Conservation (phyloP, 1,140 invertebrate genomes). For the Drosophila arawakana region DNA sequence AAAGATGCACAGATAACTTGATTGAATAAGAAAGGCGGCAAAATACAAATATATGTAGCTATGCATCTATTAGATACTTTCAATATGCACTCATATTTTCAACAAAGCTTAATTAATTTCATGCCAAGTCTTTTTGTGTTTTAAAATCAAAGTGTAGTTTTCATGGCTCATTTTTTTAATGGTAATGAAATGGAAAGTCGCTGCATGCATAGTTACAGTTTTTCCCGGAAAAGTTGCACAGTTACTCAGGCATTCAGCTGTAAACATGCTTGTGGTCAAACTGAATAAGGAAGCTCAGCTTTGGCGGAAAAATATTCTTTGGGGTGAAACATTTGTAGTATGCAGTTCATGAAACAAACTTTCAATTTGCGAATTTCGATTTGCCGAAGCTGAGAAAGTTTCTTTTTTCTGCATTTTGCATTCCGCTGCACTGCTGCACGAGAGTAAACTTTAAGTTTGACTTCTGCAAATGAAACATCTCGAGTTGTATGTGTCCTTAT, state of each 20-base stretch:
- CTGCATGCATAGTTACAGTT: no score
- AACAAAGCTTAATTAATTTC: constrained; percentile 29
- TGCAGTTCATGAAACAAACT: constrained; percentile 26
- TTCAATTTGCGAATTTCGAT: constrained; percentile 44
- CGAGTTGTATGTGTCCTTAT: constrained; percentile 27
- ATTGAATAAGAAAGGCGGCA: constrained; percentile 28
- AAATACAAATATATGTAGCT: constrained; percentile 4
- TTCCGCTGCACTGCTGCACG: background rate
- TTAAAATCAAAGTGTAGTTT: no score
- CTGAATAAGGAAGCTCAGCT: constrained; percentile 4
- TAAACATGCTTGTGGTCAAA: constrained; percentile 22
- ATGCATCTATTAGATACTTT: constrained; percentile 2
- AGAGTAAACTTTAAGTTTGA: constrained; percentile 14
- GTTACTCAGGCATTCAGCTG: constrained; percentile 12
- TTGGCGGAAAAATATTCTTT: background rate
- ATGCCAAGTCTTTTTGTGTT: background rate
- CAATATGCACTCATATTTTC: background rate
- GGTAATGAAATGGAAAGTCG: background rate
- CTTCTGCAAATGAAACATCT: constrained; percentile 23
- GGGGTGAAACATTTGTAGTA: no score
- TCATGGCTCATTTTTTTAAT: no score
- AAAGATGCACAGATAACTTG: constrained; percentile 48
- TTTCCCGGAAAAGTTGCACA: no score
- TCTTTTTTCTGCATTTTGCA: constrained; percentile 5
- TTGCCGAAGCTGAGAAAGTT: constrained; percentile 34